A percentile compares a stretch with the other conserved stretches of the same genome.
Evolutionary conservation across 2,113 vertebrate species (phyloP).

Genomic region (Oreochromis tanganicae): DNA sequence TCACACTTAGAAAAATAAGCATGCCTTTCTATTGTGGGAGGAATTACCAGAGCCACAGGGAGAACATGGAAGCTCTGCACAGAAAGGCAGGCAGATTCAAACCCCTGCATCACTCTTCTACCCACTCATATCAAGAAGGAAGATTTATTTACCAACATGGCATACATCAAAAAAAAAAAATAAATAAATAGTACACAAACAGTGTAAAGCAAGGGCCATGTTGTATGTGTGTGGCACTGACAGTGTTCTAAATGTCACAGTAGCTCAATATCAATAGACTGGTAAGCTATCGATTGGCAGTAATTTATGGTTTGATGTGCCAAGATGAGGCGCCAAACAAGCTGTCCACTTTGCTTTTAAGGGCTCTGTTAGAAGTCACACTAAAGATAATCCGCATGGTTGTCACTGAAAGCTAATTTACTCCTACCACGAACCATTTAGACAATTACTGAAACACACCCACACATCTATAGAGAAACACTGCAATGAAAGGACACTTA

Average conservation of each 20-base stretch:
- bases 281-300: conserved; percentile 72
- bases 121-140: background rate
- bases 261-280: conserved; percentile 77
- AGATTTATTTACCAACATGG: background rate
- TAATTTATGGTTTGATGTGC: conserved; percentile 74
- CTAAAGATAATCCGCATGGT: conserved; percentile 51
- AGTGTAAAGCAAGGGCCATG: background rate
- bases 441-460: conserved; percentile 62
- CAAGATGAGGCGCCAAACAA: conserved; percentile 66
- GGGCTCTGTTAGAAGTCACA: conserved; percentile 70
- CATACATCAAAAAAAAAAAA: background rate
- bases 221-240: background rate
- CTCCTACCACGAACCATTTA: conserved; percentile 65
- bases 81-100: background rate
- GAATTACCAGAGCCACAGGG: background rate
- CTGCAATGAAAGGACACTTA: conserved; percentile 57
- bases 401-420: conserved; percentile 72
- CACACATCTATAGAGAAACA: conserved; percentile 3
- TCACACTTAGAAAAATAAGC: background rate
- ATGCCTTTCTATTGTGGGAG: background rate
- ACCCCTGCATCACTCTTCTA: background rate
- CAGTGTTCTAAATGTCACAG: conserved; percentile 63
- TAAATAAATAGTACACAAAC: background rate
- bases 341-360: conserved; percentile 72
- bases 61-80: background rate